Percentiles rank a stretch among this genome's conserved stretches.
Conservation (phyloP, 2,113 vertebrate species). For the Himantopus leucocephalus region DNA sequence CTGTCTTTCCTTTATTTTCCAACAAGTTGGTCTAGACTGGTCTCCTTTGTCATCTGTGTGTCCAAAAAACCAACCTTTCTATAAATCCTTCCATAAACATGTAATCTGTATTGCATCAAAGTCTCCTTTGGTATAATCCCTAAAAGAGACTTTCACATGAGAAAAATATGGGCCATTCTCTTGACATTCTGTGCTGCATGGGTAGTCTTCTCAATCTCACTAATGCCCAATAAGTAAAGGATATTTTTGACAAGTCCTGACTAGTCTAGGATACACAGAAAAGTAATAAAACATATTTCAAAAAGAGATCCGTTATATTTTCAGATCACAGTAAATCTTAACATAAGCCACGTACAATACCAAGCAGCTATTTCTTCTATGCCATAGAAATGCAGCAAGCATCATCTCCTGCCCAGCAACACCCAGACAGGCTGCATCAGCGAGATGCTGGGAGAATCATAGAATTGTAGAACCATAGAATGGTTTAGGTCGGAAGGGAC, state of each 20-base stretch:
- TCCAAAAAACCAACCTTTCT: not conserved
- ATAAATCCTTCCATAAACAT: slow-evolving; percentile 36
- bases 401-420: not conserved
- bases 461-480: no score
- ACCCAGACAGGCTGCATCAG: not conserved
- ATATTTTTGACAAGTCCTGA: slow-evolving; percentile 45
- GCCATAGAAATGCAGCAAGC: not conserved
- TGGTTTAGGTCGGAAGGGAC: no score
- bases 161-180: not conserved
- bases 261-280: slow-evolving; percentile 9
- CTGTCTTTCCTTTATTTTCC: not conserved
- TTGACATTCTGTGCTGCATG: not conserved
- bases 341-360: not conserved
- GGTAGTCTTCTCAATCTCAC: slow-evolving; percentile 29
- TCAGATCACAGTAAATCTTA: slow-evolving; percentile 49
- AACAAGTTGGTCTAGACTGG: not conserved
- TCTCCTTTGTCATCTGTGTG: not conserved
- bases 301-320: slow-evolving; percentile 27
- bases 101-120: slow-evolving; percentile 10
- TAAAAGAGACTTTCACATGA: not conserved
- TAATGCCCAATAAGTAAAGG: slow-evolving; percentile 51
- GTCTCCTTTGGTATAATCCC: slow-evolving; percentile 15
- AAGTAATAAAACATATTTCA: slow-evolving; percentile 55
- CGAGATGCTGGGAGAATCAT: not conserved
- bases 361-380: not conserved